A percentile compares a stretch with the other conserved stretches of the same genome.
These are phyloP conservation scores for Aegotheles bennettii DNA, from an alignment of 2,113 vertebrate species.

Conservation along the genomic window DNA sequence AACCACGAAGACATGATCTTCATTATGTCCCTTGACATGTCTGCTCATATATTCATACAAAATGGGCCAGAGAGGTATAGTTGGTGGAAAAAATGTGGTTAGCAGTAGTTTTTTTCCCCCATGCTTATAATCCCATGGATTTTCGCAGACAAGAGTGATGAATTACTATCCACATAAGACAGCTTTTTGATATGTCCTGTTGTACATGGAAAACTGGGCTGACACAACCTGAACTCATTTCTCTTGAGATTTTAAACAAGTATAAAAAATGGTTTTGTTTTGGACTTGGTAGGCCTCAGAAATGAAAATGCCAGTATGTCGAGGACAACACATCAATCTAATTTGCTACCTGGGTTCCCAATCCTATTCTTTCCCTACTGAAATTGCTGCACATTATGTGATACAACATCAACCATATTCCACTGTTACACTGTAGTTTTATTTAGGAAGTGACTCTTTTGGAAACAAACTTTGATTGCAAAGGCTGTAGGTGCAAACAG, in stretches of 20 bases:
- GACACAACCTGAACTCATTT: constrained; percentile 76
- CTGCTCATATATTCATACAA: neutral
- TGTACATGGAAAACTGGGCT: constrained; percentile 64
- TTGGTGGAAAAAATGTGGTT: neutral
- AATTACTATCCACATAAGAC: constrained; percentile 69
- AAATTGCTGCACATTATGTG: constrained; percentile 38
- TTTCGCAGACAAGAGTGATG: constrained; percentile 68
- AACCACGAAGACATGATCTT: constrained; percentile 13
- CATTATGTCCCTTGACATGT: neutral
- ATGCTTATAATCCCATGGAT: constrained; percentile 51
- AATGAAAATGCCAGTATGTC: constrained; percentile 78
- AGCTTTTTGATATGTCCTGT: constrained; percentile 71
- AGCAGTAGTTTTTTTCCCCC: neutral
- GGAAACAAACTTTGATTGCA: neutral
- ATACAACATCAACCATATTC: neutral
- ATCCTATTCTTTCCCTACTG: constrained; percentile 26
- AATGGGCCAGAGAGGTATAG: neutral
- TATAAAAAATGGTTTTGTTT: constrained; percentile 82
- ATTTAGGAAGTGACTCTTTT: neutral
- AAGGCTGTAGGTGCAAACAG: neutral
- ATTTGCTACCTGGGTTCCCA: constrained; percentile 66
- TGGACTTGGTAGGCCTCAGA: constrained; percentile 72
- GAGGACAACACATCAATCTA: constrained; percentile 79
- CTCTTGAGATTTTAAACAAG: constrained; percentile 71
- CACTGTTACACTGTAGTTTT: neutral